A percentile compares a stretch with the other conserved stretches of the same genome.
Evolutionary conservation across 2,888 invertebrate genomes (phyloP).

Genomic region (Lathronympha strigana): DNA sequence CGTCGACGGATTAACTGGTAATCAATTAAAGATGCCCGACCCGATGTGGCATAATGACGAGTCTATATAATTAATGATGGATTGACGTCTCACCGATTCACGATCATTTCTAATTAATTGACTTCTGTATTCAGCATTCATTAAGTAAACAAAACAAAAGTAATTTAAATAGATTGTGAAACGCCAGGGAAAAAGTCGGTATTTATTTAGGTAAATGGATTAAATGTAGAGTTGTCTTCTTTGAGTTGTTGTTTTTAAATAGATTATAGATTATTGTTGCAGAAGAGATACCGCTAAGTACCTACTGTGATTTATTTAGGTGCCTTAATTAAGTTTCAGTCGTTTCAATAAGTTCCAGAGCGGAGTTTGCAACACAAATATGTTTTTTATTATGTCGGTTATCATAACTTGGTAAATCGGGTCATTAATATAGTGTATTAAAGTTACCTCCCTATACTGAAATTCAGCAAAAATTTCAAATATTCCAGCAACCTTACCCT

Average conservation of each 20-base stretch:
- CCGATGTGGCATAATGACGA: conserved; percentile 20
- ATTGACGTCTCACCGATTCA: conserved; percentile 7
- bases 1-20: conserved; percentile 16
- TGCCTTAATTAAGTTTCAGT: too few relatives aligned
- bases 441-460: too few relatives aligned
- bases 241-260: too few relatives aligned
- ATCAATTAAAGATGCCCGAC: conserved; percentile 27
- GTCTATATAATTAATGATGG: conserved; percentile 18
- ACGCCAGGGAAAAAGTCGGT: not conserved
- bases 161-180: not conserved
- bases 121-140: not conserved
- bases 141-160: not conserved
- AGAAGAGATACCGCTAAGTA: too few relatives aligned
- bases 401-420: too few relatives aligned
- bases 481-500: not conserved
- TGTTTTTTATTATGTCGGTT: too few relatives aligned
- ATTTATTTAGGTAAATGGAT: not conserved
- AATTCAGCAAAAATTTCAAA: not conserved
- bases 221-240: too few relatives aligned
- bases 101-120: conserved; percentile 7
- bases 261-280: too few relatives aligned
- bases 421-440: too few relatives aligned
- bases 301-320: too few relatives aligned
- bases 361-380: too few relatives aligned
- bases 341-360: too few relatives aligned